Base-by-base conservation (phyloP, 2,888 invertebrate species). In the Tetragnatha montana region DNA sequence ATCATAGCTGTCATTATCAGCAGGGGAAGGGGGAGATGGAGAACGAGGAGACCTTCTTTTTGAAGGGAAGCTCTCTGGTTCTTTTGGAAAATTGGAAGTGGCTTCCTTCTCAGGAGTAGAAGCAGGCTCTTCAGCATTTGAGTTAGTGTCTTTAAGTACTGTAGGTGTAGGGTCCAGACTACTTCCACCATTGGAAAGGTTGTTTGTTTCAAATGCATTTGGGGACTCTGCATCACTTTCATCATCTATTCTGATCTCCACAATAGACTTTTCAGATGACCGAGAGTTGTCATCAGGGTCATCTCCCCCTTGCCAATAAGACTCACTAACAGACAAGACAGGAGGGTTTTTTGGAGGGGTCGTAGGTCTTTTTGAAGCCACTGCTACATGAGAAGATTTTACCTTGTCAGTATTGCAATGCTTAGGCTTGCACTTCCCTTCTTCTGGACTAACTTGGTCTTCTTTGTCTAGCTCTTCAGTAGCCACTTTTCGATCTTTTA, bases 1-100 rank as follows among this genome's bases (percentile, higher is more conserved):
- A 95, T 97, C 97, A 93, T 97, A 97, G 4, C 96, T 97, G 93
- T 91, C 92, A 71, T 90, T 89, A 68, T 90, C 91, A 70, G 91
- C 91, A 35, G 92, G 92, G 6, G 88, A 89, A 12, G 91, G 91
- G 60, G 91, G 91, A 14, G 91, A 91, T 17, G 92, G 92, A 10
- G 91, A 91, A n/a, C 88, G 80, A 78, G 91, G 89, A 47, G 81
- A 87, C 73, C 89, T 79, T 75, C 86, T 74, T 51, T 88, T 91
- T 19, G 81, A 78, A 71, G n/a, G 47, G 19, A 75, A 75, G 17
- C 21, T 80, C 51, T 90, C 90, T 81, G 47, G 76, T 50, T 90
- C 90, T 51, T 89, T 89, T 22, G 22, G 51, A 76, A 81, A 1
- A 70, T 10, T 84, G 14, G 47, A 51, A 47, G 35, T 68, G 6